phyloP scores from a whole-genome alignment of 2,797 vertebrate genomes.

The Buphagus erythrorhynchus region DNA sequence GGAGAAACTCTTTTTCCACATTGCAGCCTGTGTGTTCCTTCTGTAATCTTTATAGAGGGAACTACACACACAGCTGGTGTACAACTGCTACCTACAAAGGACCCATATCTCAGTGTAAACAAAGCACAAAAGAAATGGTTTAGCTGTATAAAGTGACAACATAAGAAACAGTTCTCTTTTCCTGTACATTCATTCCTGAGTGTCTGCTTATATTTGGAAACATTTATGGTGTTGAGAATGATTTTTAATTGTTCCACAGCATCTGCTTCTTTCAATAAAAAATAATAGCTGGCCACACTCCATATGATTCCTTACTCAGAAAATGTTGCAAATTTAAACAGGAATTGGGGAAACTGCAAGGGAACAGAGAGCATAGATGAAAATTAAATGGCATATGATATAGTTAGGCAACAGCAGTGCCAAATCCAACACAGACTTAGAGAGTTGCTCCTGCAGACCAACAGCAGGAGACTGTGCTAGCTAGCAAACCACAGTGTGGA shows the following conservation, averaged over 20 bases:
- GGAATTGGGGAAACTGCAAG: background rate
- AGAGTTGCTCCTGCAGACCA: background rate
- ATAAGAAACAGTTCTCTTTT: background rate
- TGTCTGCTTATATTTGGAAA: constrained; percentile 2
- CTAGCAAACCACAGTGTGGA: background rate
- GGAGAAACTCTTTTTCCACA: background rate
- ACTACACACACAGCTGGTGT: background rate
- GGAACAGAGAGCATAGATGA: background rate
- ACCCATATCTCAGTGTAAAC: background rate
- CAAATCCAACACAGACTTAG: background rate
- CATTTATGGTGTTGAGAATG: background rate
- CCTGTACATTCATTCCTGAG: background rate
- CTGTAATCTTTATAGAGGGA: background rate
- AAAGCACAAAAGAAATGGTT: constrained; percentile 9
- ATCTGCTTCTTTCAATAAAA: background rate
- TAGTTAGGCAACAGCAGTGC: background rate
- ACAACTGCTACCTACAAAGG: background rate
- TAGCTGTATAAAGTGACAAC: background rate
- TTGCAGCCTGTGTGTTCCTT: background rate
- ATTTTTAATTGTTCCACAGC: background rate
- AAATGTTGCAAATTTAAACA: background rate
- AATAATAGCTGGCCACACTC: background rate
- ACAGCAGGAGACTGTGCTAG: background rate
- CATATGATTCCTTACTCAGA: background rate
- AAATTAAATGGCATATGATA: background rate